Conservation (phyloP, 2,888 invertebrate genomes). For the Mesorhabditis belari region DNA sequence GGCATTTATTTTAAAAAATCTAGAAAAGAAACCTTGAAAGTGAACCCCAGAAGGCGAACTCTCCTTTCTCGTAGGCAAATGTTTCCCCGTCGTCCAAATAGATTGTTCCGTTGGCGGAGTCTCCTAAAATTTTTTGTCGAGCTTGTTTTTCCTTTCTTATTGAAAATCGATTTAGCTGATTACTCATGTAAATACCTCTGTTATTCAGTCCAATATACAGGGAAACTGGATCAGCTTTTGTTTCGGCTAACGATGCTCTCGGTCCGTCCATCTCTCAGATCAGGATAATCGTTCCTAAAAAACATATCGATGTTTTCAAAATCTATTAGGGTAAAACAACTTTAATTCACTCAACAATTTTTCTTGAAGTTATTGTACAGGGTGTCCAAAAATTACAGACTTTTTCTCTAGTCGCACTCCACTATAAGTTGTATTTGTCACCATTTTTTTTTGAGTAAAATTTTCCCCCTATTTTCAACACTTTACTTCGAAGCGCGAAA, state of each 20-base stretch:
- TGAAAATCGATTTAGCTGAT: background rate
- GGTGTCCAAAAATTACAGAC: no score
- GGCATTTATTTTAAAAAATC: background rate
- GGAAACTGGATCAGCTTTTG: constrained; percentile 77
- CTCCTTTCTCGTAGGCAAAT: constrained; percentile 65
- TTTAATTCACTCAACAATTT: no score
- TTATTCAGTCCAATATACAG: constrained; percentile 73
- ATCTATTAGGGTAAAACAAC: background rate
- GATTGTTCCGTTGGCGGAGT: constrained; percentile 69
- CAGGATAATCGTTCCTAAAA: constrained; percentile 22
- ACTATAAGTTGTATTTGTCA: no score
- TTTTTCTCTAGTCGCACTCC: no score
- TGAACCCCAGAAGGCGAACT: constrained; percentile 43
- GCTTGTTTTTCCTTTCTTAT: background rate
- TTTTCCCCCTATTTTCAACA: no score
- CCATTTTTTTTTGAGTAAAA: no score
- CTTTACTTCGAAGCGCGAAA: no score
- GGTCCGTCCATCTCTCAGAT: constrained; percentile 9
- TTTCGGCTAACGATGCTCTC: constrained; percentile 3
- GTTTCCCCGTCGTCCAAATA: constrained; percentile 82
- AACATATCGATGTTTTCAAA: background rate
- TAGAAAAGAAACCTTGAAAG: no score
- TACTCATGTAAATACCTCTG: constrained; percentile 55
- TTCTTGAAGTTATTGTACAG: no score
- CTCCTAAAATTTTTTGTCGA: constrained; percentile 42